Conservation (phyloP, 2,888 invertebrate species). For the Sylvicola cinctus region DNA sequence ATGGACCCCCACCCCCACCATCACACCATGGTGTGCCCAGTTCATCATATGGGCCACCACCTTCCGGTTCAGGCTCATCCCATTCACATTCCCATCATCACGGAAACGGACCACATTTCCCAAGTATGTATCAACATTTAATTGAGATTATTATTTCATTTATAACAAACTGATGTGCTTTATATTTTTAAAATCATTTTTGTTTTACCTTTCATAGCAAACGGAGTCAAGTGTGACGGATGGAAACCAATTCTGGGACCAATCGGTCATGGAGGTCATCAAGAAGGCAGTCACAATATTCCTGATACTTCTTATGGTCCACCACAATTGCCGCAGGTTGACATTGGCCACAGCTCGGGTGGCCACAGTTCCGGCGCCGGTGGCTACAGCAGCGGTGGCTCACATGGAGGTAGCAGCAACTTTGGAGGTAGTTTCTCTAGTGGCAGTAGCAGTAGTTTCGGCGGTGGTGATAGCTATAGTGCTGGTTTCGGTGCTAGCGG, state of each 20-base stretch:
- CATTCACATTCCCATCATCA: conserved; percentile 24
- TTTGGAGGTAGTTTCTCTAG: too few species aligned
- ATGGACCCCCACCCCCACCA: conserved; percentile 15
- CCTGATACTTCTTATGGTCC: too few species aligned
- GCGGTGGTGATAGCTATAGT: conserved; percentile 6
- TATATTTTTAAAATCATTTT: too few species aligned
- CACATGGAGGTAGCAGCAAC: too few species aligned
- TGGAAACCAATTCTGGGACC: conserved; percentile 72
- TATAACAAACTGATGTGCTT: too few species aligned
- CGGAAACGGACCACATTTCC: conserved; percentile 35
- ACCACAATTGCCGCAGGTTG: too few species aligned
- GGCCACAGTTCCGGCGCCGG: too few species aligned
- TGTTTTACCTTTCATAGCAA: too few species aligned
- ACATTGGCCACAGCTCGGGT: background rate
- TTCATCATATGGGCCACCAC: conserved; percentile 24
- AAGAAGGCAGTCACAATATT: conserved; percentile 3
- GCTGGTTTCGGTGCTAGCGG: background rate
- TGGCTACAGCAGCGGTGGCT: conserved; percentile 1
- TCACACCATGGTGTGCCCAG: conserved; percentile 10
- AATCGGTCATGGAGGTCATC: conserved; percentile 16
- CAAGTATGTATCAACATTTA: too few species aligned
- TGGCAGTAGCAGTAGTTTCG: too few species aligned
- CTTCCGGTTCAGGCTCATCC: conserved; percentile 13
- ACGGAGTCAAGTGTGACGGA: conserved; percentile 44
- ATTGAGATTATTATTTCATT: too few species aligned